Evolutionary conservation across 2,113 vertebrate species (phyloP).

Genomic region (Mugil cephalus): DNA sequence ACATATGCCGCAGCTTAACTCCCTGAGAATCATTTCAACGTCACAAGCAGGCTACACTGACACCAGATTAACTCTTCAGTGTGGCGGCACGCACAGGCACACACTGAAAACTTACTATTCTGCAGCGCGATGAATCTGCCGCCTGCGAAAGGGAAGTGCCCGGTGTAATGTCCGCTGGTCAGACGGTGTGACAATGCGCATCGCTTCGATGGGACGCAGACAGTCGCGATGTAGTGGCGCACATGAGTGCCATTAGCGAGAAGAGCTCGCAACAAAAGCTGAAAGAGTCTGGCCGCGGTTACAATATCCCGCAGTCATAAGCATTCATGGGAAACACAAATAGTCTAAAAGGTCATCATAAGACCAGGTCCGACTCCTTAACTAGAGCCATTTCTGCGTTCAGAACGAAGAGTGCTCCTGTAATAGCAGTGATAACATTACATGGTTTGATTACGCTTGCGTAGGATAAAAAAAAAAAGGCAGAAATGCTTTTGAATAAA

Average conservation of each 20-base stretch:
- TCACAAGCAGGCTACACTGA: neutral
- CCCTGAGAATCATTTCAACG: conserved; percentile 18
- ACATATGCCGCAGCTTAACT: conserved; percentile 35
- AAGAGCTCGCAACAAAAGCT: conserved; percentile 19
- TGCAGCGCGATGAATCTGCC: neutral
- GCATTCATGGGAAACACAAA: conserved; percentile 27
- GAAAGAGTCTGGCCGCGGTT: conserved; percentile 28
- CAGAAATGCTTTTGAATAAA: neutral
- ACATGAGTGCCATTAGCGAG: conserved; percentile 36
- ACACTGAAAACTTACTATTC: conserved; percentile 5
- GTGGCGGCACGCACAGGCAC: neutral
- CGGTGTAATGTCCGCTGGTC: neutral
- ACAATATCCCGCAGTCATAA: conserved; percentile 50
- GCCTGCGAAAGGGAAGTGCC: neutral
- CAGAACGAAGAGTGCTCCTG: neutral
- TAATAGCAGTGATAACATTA: conserved; percentile 7
- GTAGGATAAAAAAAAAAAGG: conserved; percentile 25
- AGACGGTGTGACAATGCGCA: neutral
- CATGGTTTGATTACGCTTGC: neutral
- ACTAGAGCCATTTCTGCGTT: conserved; percentile 13
- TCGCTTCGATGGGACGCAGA: conserved; percentile 3
- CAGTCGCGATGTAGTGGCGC: neutral
- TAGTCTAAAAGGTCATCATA: conserved; percentile 49
- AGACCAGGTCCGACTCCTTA: conserved; percentile 43
- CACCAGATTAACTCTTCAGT: conserved; percentile 23